Conservation (phyloP, 1,140 invertebrate genomes). For the Zaprionus africanus region DNA sequence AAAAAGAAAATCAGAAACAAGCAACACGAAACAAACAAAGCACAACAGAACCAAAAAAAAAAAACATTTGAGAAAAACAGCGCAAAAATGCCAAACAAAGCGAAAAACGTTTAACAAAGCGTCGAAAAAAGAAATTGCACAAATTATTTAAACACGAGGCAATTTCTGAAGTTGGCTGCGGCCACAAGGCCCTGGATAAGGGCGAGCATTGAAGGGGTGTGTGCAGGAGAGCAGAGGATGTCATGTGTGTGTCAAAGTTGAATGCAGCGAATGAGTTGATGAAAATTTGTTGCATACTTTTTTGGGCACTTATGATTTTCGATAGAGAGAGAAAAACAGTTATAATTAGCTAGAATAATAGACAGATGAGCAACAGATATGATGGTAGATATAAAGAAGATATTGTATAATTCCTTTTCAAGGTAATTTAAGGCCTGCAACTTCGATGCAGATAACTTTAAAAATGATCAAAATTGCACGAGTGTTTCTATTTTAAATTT, state of each 20-base stretch:
- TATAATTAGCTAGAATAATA: background rate
- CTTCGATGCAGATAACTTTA: background rate
- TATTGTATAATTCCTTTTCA: background rate
- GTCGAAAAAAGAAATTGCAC: conserved; percentile 30
- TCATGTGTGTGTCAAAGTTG: background rate
- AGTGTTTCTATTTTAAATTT: background rate
- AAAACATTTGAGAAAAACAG: conserved; percentile 5
- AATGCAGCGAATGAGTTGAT: background rate
- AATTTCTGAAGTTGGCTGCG: conserved; percentile 47
- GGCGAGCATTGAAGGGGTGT: background rate
- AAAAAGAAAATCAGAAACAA: conserved; percentile 19
- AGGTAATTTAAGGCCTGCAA: background rate
- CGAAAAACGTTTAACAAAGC: conserved; percentile 52
- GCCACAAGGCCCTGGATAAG: conserved; percentile 1
- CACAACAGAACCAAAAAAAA: conserved; percentile 22
- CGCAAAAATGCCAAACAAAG: conserved; percentile 37
- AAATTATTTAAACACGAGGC: conserved; percentile 73
- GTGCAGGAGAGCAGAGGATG: background rate
- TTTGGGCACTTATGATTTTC: background rate
- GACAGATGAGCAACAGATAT: background rate
- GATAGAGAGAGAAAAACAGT: background rate
- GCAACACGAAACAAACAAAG: conserved; percentile 14
- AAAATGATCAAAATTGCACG: background rate
- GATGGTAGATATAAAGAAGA: background rate
- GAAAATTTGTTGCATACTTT: conserved; percentile 6